Evolutionary conservation across 2,888 invertebrate species (phyloP).

Genomic region (Dinocampus coccinellae): DNA sequence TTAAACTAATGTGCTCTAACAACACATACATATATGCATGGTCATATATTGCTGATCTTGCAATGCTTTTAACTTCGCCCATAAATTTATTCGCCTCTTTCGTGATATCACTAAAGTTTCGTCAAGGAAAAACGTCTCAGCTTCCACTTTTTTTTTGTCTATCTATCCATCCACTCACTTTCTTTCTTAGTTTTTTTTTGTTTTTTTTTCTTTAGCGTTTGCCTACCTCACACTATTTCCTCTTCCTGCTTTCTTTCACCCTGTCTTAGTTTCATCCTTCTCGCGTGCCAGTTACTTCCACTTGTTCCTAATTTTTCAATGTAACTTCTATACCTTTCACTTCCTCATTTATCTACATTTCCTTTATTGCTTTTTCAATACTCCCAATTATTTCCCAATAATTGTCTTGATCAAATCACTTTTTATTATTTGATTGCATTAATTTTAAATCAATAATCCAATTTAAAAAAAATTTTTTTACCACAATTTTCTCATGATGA

Average conservation of each 20-base stretch:
- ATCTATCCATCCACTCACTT: constrained; percentile 23
- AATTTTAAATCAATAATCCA: too few relatives aligned
- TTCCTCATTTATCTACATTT: not conserved
- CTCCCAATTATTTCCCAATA: not conserved
- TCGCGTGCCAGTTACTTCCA: constrained; percentile 31
- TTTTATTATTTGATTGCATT: not conserved
- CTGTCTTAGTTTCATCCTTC: constrained; percentile 34
- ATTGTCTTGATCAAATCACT: not conserved
- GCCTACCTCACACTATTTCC: constrained; percentile 18
- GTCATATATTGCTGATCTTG: constrained; percentile 56
- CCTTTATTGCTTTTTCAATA: not conserved
- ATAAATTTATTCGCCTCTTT: constrained; percentile 64
- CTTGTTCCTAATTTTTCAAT: constrained; percentile 37
- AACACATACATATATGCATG: not conserved
- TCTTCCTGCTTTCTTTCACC: constrained; percentile 37
- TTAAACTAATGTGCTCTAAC: constrained; percentile 27
- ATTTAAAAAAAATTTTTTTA: too few relatives aligned
- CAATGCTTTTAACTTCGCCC: constrained; percentile 64
- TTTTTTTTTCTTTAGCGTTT: too few relatives aligned
- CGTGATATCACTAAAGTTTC: constrained; percentile 61
- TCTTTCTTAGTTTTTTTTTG: constrained; percentile 17
- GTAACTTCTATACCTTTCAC: not conserved
- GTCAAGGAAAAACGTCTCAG: constrained; percentile 53
- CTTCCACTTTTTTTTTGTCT: constrained; percentile 37
- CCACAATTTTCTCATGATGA: not conserved